Conservation (phyloP, 2,888 invertebrate species). For the Unio pictorum region DNA sequence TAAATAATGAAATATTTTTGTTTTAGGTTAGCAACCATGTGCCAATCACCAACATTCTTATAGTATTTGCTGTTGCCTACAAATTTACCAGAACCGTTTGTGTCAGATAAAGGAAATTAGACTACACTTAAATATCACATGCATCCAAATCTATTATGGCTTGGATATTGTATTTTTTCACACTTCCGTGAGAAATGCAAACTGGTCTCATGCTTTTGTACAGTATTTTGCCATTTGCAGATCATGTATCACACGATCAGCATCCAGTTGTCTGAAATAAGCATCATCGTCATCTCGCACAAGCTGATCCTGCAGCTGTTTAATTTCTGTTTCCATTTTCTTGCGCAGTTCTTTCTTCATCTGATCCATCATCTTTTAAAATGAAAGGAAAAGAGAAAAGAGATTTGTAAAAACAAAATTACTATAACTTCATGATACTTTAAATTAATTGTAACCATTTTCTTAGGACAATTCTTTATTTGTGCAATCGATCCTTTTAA, state of each 20-base stretch:
- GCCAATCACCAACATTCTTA: too few species aligned
- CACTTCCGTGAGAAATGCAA: too few species aligned
- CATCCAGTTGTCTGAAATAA: constrained; percentile 69
- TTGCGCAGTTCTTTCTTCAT: constrained; percentile 68
- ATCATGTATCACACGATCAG: constrained; percentile 64
- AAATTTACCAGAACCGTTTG: too few species aligned
- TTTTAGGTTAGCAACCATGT: too few species aligned
- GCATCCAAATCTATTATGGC: too few species aligned
- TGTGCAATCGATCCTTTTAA: background rate
- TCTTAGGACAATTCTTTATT: background rate
- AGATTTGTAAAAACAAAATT: background rate
- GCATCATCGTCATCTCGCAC: constrained; percentile 68
- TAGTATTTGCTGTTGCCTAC: too few species aligned
- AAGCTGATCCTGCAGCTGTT: constrained; percentile 66
- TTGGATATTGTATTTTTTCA: too few species aligned
- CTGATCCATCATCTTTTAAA: constrained; percentile 58
- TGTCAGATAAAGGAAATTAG: too few species aligned
- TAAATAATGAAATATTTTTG: too few species aligned
- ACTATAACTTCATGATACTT: background rate
- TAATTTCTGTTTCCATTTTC: constrained; percentile 69
- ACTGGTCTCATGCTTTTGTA: too few species aligned
- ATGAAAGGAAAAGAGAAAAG: background rate
- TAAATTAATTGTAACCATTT: background rate
- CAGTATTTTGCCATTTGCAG: constrained; percentile 60
- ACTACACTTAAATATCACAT: too few species aligned